Percentiles rank a stretch among this genome's conserved stretches.
phyloP scores from a whole-genome alignment of 2,888 invertebrate species.

The Folsomia manolachei region DNA sequence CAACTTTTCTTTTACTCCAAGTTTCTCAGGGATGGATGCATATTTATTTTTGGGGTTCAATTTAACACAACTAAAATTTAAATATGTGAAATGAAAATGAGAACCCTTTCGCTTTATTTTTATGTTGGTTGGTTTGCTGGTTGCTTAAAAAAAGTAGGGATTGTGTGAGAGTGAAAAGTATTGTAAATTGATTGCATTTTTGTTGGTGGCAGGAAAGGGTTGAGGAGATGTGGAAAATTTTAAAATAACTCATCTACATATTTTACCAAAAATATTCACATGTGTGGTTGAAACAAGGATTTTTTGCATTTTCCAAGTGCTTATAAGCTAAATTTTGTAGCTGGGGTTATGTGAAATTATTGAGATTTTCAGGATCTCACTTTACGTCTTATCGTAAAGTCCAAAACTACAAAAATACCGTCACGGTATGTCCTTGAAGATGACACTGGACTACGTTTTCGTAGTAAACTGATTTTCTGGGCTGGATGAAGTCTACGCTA shows the following conservation, averaged over 20 bases:
- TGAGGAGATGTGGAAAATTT: conserved; percentile 10
- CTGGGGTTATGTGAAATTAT: no score
- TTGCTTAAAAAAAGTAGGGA: neutral
- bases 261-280: conserved; percentile 12
- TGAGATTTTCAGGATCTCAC: neutral
- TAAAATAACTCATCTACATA: conserved; percentile 15
- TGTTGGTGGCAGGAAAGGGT: conserved; percentile 21
- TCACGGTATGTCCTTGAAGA: no score
- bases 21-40: neutral
- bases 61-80: neutral
- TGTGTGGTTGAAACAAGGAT: neutral
- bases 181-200: conserved; percentile 32
- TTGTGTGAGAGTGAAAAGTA: conserved; percentile 17
- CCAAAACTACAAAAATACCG: no score
- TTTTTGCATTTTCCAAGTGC: no score
- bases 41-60: neutral
- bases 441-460: no score
- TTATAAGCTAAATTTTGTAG: no score
- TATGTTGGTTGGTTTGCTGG: neutral
- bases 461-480: conserved; percentile 20
- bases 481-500: no score
- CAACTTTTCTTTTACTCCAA: neutral
- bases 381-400: no score
- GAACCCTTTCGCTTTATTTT: conserved; percentile 11
- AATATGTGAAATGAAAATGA: conserved; percentile 5